These are phyloP conservation scores for Papilio helenus DNA, from an alignment of 1,140 invertebrate genomes.

Conservation along the genomic window DNA sequence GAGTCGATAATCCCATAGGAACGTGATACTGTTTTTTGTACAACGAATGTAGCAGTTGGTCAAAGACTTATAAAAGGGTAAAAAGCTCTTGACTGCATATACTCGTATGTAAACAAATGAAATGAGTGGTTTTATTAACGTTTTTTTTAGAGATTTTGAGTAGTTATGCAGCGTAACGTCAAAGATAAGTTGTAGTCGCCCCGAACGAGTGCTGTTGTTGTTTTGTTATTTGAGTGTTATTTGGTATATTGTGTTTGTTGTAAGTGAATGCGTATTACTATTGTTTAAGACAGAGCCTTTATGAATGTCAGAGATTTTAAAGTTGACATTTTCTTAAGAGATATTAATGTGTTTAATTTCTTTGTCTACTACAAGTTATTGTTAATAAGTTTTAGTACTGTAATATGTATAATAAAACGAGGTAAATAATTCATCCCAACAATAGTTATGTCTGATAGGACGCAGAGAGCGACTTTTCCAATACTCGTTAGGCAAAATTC, in stretches of 20 bases:
- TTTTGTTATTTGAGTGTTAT: constrained; percentile 47
- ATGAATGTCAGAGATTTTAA: not conserved
- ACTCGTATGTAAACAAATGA: constrained; percentile 53
- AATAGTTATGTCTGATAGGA: not conserved
- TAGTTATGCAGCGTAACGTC: constrained; percentile 47
- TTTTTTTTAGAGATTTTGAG: constrained; percentile 49
- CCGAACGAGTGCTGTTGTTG: constrained; percentile 46
- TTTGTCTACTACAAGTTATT: not conserved
- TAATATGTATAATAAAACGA: not conserved
- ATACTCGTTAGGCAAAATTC: not conserved
- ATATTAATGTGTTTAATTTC: not conserved
- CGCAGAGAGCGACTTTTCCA: not conserved
- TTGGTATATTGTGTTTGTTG: constrained; percentile 41
- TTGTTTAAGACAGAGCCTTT: not conserved
- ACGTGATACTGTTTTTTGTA: not conserved
- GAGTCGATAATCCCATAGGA: constrained; percentile 26
- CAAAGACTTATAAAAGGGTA: constrained; percentile 44
- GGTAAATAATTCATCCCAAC: not conserved
- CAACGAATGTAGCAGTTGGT: constrained; percentile 39
- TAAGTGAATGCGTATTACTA: constrained; percentile 33
- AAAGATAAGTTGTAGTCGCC: constrained; percentile 48
- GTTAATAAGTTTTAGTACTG: not conserved
- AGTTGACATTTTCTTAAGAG: not conserved
- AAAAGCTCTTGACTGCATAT: constrained; percentile 48
- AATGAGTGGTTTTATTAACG: constrained; percentile 44